Base-by-base conservation (phyloP, 2,888 invertebrate genomes). In the Xestia c-nigrum region DNA sequence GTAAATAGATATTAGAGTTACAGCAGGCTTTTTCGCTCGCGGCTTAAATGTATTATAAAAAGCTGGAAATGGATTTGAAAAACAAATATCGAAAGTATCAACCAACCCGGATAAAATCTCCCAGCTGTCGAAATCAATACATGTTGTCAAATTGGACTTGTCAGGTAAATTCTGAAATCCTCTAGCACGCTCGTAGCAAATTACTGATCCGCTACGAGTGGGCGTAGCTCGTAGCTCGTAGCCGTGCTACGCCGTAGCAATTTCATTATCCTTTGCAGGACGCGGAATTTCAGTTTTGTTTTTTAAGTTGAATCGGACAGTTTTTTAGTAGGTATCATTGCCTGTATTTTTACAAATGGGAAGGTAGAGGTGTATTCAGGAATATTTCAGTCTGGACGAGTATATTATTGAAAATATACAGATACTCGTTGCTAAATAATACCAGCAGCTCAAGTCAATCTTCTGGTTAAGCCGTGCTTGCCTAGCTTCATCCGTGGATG, bases 161-260 rank as follows among this genome's bases (percentile, higher is more conserved):
- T n/a, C 14, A 40, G 19, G 21, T 21, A 5, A 65, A 69, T 50
- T 5, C n/a, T 3, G 10, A 31, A n/a, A 43, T 43, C 16, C 31
- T 3, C 14, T 57, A 50, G 31, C 24, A 12, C 19, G 40, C 5
- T 69, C 76, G 65, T 80, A 76, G 68, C 64, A 24, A 38, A 57
- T 24, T 47, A 21, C 52, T 31, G 38, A 63, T 43, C 19, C 21
- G 65, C 81, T 81, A 81, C 81, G 78, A 69, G 57, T 31, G 21
- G 24, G 50, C 70, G 81, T 59, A 78, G 64, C 76, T 38, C 70
- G 81, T 52, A 78, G 57, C 76, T 38, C 59, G 52, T 81, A 67
- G 57, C 63, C 7, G 14, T 5, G 78, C 83, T 81, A 81, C 83
- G 81, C 1, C 81, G 78, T 81, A 83, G 83, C 78, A 46, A n/a